phyloP scores from a whole-genome alignment of 1,140 invertebrate species.

The Maconellicoccus hirsutus region DNA sequence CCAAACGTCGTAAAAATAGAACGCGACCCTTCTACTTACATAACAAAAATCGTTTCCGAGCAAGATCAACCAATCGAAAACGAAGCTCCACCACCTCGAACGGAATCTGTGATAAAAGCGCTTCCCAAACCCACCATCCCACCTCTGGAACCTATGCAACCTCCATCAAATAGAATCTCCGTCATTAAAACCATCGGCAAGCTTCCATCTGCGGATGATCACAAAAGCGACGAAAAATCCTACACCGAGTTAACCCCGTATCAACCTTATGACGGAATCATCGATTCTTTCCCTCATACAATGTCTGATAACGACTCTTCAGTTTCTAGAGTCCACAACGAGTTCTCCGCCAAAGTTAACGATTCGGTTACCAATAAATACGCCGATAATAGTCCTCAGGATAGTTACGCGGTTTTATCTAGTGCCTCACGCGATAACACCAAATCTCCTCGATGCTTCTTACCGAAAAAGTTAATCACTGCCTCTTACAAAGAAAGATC shows the following conservation, averaged over 20 bases:
- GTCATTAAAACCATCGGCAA: too few species aligned
- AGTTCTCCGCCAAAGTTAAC: too few species aligned
- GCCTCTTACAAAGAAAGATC: constrained; percentile 4
- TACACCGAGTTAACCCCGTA: too few species aligned
- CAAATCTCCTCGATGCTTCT: background rate
- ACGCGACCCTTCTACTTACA: background rate
- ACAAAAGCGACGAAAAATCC: too few species aligned
- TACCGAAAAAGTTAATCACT: background rate
- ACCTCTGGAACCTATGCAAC: too few species aligned
- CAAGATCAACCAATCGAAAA: background rate
- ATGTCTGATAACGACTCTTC: too few species aligned
- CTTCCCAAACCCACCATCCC: background rate
- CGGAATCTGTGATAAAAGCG: background rate
- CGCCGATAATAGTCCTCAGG: background rate
- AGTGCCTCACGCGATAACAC: background rate
- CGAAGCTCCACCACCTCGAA: background rate
- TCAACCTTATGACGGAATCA: too few species aligned
- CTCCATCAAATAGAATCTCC: too few species aligned
- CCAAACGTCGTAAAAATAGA: background rate
- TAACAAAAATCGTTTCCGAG: background rate
- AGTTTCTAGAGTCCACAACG: too few species aligned
- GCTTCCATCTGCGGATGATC: too few species aligned
- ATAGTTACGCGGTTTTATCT: background rate
- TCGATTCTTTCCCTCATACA: too few species aligned
- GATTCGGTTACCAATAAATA: too few species aligned